Percentiles rank a stretch among this genome's conserved stretches.
phyloP scores from a whole-genome alignment of 2,113 vertebrate genomes.

The Oenanthe oenanthe region DNA sequence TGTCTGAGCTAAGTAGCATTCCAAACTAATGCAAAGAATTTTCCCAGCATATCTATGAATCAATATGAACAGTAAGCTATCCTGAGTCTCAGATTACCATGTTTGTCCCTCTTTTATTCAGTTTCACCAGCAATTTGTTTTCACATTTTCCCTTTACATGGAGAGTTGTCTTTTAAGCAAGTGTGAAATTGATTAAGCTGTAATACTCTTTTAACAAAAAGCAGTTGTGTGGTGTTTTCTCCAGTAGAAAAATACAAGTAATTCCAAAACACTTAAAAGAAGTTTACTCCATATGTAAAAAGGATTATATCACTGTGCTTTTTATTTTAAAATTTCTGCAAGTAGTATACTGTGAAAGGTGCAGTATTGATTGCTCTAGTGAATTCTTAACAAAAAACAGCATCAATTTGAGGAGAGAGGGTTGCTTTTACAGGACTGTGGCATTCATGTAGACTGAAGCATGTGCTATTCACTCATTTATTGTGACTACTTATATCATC shows the following conservation, averaged over 20 bases:
- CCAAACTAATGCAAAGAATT: background rate
- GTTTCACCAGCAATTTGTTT: background rate
- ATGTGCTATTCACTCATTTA: background rate
- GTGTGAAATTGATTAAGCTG: background rate
- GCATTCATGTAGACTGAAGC: background rate
- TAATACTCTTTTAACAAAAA: background rate
- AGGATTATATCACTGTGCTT: background rate
- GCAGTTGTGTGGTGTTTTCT: background rate
- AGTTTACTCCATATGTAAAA: background rate
- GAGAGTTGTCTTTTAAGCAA: background rate
- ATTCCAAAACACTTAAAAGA: background rate
- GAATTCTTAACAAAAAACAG: background rate
- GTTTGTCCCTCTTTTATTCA: background rate
- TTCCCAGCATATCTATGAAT: background rate
- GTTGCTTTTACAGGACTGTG: background rate
- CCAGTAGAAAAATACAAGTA: background rate
- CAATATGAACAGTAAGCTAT: background rate
- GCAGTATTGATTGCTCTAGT: background rate
- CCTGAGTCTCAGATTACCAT: background rate
- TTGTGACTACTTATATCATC: background rate
- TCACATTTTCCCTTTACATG: background rate
- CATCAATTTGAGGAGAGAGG: background rate
- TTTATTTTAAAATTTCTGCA: background rate
- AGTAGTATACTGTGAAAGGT: background rate
- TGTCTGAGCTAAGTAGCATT: background rate